Conservation (phyloP, 2,113 vertebrate genomes). For the Aegotheles bennettii region DNA sequence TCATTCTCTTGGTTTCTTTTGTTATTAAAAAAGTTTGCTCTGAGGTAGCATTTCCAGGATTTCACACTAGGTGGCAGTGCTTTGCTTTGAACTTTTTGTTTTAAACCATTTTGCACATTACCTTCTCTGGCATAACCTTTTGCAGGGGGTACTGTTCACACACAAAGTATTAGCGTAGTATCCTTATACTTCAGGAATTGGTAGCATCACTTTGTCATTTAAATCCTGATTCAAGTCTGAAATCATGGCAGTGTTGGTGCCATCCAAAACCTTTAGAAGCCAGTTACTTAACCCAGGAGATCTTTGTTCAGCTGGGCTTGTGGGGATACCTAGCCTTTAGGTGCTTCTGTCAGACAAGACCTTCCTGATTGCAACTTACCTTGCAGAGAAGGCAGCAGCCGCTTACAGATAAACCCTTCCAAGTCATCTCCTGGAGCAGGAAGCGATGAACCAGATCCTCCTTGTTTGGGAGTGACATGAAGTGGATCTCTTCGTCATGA, state of each 20-base stretch:
- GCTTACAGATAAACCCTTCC: slow-evolving; percentile 72
- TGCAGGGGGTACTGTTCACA: neutral
- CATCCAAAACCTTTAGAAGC: neutral
- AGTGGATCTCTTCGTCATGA: slow-evolving; percentile 75
- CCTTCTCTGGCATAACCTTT: neutral
- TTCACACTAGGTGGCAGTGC: slow-evolving; percentile 17
- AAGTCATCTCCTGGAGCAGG: slow-evolving; percentile 68
- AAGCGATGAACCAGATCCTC: slow-evolving; percentile 71
- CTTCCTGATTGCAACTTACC: slow-evolving; percentile 78
- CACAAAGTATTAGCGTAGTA: neutral
- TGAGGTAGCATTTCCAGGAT: neutral
- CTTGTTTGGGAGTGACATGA: slow-evolving; percentile 71
- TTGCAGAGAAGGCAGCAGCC: slow-evolving; percentile 77
- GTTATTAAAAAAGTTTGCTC: neutral
- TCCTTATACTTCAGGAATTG: neutral
- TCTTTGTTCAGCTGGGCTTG: neutral
- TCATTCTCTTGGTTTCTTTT: neutral
- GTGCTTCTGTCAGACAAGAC: slow-evolving; percentile 60
- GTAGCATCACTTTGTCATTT: neutral
- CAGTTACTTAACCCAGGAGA: neutral
- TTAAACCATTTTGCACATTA: neutral
- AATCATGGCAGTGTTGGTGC: neutral
- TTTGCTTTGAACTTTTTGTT: neutral
- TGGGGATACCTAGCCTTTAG: slow-evolving; percentile 18
- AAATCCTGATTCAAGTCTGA: neutral